A percentile compares a stretch with the other conserved stretches of the same genome.
Evolutionary conservation across 2,888 invertebrate genomes (phyloP).

Genomic region (Stenurella melanura): DNA sequence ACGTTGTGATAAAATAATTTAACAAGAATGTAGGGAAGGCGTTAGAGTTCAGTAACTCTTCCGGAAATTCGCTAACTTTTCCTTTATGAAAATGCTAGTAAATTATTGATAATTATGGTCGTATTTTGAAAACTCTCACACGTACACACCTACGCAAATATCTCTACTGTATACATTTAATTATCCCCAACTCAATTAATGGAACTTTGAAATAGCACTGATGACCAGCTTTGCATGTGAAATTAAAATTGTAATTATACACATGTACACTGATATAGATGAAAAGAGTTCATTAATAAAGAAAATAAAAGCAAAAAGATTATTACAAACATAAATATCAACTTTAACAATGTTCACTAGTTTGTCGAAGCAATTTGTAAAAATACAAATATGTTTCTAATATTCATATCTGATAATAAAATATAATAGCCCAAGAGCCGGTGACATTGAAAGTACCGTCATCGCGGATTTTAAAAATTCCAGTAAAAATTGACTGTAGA

Average conservation of each 20-base stretch:
- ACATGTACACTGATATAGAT: not conserved
- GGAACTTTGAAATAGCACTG: not conserved
- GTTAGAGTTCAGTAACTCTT: not conserved
- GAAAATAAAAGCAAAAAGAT: not conserved
- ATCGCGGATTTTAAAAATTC: too few species aligned
- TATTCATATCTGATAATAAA: too few species aligned
- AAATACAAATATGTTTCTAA: too few species aligned
- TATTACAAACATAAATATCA: not conserved
- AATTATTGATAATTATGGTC: not conserved
- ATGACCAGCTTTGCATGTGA: constrained; percentile 7
- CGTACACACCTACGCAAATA: not conserved
- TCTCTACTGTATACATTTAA: constrained; percentile 4
- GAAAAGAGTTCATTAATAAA: constrained; percentile 2
- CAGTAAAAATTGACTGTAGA: too few species aligned
- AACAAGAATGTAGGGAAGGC: too few species aligned
- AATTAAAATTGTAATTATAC: constrained; percentile 3
- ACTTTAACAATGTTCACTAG: not conserved
- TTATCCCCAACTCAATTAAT: constrained; percentile 3
- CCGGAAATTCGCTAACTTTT: not conserved
- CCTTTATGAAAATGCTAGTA: not conserved
- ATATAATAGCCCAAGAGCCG: too few species aligned
- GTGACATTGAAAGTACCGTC: too few species aligned
- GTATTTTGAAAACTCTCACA: not conserved
- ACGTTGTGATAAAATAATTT: too few species aligned
- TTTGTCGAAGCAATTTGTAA: not conserved